Evolutionary conservation across 2,888 invertebrate genomes (phyloP), one percentile per base, ranked within the genome.

Genomic region (Ophion ellenae): DNA sequence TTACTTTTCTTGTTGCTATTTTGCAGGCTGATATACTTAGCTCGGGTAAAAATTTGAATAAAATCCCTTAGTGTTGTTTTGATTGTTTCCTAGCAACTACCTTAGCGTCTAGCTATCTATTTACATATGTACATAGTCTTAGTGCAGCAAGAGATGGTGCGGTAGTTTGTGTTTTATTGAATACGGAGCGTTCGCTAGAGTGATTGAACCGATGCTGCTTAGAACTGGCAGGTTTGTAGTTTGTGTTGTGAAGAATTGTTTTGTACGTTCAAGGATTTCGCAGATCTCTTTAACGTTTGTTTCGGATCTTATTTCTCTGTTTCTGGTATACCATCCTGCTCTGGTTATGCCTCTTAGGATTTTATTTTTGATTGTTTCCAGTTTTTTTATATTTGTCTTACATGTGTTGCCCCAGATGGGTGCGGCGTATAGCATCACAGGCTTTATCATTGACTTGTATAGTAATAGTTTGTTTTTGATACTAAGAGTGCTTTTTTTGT

Each of bases 401-500:
- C 2, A 67, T 2, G 77, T 64, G 14, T 66, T 81, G 36, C 84
- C 59, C 73, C 73, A 81, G 0, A 77, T 63, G 0, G 77, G 77
- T 4, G 84, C 24, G 2, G 81, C 84, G 36, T 84, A 81, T 0
- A 84, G 36, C 14, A 81, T 47, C 47, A 77, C 24, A n/a, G 81
- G 84, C 36, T 73, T 81, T 9, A 81, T 84, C 3, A 84, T 76
- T 1, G 71, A 14, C 10, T 84, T 80, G 36, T 81, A 77, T 2
- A 84, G 11, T 28, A 81, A 36, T n/a, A 77, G 5, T 59, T 81
- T 84, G 32, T 81, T 80, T 59, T 76, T 80, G 10, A n/a, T 36
- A 32, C 57, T 75, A 10, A 84, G 40, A n/a, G 11, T 63, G 14
- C 80, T 78, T 64, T 80, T 69, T 69, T 61, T 69, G 2, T 14